phyloP scores from a whole-genome alignment of 2,113 vertebrate species.

The Condylura cristata region DNA sequence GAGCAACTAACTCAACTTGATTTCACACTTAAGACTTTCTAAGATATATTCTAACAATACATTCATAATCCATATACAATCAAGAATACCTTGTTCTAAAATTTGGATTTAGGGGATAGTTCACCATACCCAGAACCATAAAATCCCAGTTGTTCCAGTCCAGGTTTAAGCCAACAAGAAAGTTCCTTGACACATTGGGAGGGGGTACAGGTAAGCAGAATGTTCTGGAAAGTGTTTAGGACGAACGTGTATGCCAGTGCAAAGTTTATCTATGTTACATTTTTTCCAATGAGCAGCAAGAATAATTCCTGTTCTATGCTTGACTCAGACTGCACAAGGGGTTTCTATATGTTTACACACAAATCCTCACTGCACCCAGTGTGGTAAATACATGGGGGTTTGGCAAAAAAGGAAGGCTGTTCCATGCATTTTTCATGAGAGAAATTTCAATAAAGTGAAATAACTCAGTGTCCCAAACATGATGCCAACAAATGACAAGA shows the following conservation, averaged over 20 bases:
- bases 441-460: slow-evolving; percentile 67
- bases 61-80: neutral
- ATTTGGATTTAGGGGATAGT: neutral
- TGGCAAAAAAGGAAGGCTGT: slow-evolving; percentile 15
- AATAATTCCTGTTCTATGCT: neutral
- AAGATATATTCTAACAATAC: neutral
- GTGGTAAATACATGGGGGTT: slow-evolving; percentile 15
- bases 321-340: neutral
- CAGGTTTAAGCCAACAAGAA: neutral
- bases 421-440: slow-evolving; percentile 62
- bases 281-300: slow-evolving; percentile 14
- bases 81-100: neutral
- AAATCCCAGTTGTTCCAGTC: neutral
- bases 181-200: neutral
- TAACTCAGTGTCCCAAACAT: slow-evolving; percentile 54
- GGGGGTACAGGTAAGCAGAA: neutral
- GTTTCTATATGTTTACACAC: slow-evolving; percentile 49
- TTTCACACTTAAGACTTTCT: neutral
- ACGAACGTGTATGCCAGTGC: neutral
- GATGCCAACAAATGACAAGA: slow-evolving; percentile 52
- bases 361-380: neutral
- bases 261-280: slow-evolving; percentile 27
- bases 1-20: neutral
- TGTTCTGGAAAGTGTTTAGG: slow-evolving; percentile 43
- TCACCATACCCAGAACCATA: neutral